Evolutionary conservation across 2,888 invertebrate genomes (phyloP).

Genomic region (Drosophila mulleri): DNA sequence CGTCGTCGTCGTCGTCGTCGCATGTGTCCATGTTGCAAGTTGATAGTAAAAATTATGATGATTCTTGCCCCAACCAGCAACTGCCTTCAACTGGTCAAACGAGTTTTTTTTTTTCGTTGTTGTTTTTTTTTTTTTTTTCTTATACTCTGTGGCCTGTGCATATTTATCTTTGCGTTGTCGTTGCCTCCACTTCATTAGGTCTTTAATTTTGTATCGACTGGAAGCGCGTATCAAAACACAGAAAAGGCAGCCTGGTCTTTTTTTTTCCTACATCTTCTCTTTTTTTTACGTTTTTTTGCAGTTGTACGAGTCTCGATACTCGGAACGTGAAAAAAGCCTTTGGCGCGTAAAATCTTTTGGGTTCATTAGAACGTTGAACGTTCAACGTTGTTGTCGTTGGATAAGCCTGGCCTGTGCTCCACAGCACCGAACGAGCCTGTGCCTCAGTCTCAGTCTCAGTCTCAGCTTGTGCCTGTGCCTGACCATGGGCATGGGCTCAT

Average conservation of each 20-base stretch:
- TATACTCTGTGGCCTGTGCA: slow-evolving; percentile 59
- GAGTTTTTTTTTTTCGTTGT: slow-evolving; percentile 50
- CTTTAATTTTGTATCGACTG: slow-evolving; percentile 79
- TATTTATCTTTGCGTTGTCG: slow-evolving; percentile 77
- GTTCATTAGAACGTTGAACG: slow-evolving; percentile 82
- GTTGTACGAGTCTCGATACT: slow-evolving; percentile 49
- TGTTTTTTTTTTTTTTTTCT: slow-evolving; percentile 6
- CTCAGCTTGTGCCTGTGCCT: slow-evolving; percentile 14
- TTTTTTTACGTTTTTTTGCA: slow-evolving; percentile 51
- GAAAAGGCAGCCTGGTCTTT: slow-evolving; percentile 57
- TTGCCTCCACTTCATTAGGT: slow-evolving; percentile 80
- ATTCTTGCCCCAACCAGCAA: slow-evolving; percentile 78
- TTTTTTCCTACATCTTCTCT: slow-evolving; percentile 7
- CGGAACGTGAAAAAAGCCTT: slow-evolving; percentile 72
- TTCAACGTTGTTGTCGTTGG: slow-evolving; percentile 66
- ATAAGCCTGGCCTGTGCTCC: slow-evolving; percentile 25
- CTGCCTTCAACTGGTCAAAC: slow-evolving; percentile 72
- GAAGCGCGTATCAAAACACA: slow-evolving; percentile 77
- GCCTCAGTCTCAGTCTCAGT: slow-evolving; percentile 6
- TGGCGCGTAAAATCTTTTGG: slow-evolving; percentile 81
- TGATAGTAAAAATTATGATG: slow-evolving; percentile 82
- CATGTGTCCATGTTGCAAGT: slow-evolving; percentile 81
- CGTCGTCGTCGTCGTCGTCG: slow-evolving; percentile 46
- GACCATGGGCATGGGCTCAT: slow-evolving; percentile 54
- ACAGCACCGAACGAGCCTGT: slow-evolving; percentile 7